phyloP scores from a whole-genome alignment of 2,797 vertebrate species.

The Pseudomugil gertrudae region DNA sequence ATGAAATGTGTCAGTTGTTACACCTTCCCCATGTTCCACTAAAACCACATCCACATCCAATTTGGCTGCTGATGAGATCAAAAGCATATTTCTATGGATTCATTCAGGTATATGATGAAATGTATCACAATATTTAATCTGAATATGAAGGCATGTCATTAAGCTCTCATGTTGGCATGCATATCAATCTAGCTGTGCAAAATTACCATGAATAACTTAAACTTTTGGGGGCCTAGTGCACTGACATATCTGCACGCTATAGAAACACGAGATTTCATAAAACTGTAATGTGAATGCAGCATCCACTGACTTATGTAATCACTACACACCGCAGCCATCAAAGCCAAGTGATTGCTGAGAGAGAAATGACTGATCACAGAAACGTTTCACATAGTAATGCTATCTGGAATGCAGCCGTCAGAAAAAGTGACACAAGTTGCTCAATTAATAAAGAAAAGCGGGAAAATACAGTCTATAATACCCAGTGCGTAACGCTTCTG shows the following conservation, averaged over 20 bases:
- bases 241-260: neutral
- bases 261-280: constrained; percentile 40
- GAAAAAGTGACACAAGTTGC: constrained; percentile 19
- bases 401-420: constrained; percentile 30
- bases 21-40: constrained; percentile 5
- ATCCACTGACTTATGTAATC: constrained; percentile 74
- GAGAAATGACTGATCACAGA: constrained; percentile 31
- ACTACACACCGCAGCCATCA: constrained; percentile 55
- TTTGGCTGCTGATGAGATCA: constrained; percentile 48
- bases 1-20: neutral
- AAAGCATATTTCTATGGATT: constrained; percentile 4
- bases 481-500: constrained; percentile 20
- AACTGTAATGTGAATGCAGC: constrained; percentile 70
- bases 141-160: constrained; percentile 25
- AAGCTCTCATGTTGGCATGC: constrained; percentile 62
- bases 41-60: constrained; percentile 30
- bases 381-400: constrained; percentile 24
- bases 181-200: constrained; percentile 25
- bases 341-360: constrained; percentile 24
- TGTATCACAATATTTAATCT: neutral
- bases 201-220: constrained; percentile 1
- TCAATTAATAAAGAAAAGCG: constrained; percentile 11
- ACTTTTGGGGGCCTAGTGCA: neutral
- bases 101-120: constrained; percentile 14
- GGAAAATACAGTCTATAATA: neutral